phyloP scores from a whole-genome alignment of 2,888 invertebrate genomes.

The Phyllotreta cruciferae region DNA sequence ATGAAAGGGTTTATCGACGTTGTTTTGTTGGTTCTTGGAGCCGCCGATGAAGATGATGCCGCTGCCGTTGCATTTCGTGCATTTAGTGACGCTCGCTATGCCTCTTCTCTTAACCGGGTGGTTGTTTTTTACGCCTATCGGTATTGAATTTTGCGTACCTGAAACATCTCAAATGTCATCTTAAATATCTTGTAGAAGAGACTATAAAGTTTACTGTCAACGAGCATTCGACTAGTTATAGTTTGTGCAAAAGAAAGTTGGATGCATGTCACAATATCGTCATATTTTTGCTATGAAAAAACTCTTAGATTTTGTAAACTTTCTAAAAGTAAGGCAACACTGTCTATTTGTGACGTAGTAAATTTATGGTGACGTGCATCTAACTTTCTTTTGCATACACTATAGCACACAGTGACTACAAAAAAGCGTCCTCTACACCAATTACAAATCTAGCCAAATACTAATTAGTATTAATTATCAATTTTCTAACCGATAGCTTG shows the following conservation, averaged over 20 bases:
- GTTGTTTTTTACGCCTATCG: constrained; percentile 59
- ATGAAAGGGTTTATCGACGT: constrained; percentile 83
- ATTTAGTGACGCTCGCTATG: constrained; percentile 83
- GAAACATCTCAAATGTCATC: constrained; percentile 20
- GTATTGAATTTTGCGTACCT: constrained; percentile 63
- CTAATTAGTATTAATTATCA: background rate
- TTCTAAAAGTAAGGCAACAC: too few species aligned
- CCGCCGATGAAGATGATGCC: constrained; percentile 83
- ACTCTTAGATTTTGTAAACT: too few species aligned
- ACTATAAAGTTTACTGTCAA: constrained; percentile 1
- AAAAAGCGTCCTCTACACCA: too few species aligned
- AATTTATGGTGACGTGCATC: too few species aligned
- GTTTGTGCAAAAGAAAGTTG: too few species aligned
- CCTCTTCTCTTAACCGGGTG: constrained; percentile 87
- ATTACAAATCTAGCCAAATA: constrained; percentile 8
- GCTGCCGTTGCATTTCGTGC: constrained; percentile 88
- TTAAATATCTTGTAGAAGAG: too few species aligned
- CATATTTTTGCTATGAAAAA: too few species aligned
- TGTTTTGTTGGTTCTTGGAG: constrained; percentile 67
- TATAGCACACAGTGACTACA: too few species aligned
- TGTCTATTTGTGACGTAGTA: too few species aligned
- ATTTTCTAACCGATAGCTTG: constrained; percentile 46
- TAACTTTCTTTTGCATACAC: too few species aligned
- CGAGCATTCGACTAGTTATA: too few species aligned
- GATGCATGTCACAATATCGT: too few species aligned